Evolutionary conservation across 2,113 vertebrate species (phyloP).

Genomic region (Lichenostomus cassidix): DNA sequence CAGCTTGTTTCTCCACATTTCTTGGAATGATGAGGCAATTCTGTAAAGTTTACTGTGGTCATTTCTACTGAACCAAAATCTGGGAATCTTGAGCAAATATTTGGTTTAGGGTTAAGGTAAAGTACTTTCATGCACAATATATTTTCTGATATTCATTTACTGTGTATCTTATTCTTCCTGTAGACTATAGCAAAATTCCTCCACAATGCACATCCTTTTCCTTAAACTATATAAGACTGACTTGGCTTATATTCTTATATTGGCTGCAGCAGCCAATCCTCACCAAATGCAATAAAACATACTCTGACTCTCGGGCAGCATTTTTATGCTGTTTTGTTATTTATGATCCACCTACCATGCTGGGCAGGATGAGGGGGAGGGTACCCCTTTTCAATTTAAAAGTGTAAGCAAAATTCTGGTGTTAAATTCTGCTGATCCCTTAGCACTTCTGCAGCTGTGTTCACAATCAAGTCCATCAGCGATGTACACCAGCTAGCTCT

Average conservation of each 20-base stretch:
- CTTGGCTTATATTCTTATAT: neutral
- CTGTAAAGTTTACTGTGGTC: neutral
- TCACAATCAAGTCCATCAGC: neutral
- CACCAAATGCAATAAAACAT: neutral
- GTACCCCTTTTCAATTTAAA: neutral
- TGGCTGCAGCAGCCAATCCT: neutral
- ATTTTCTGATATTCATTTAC: neutral
- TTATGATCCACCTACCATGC: neutral
- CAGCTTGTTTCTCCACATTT: neutral
- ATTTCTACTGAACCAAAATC: neutral
- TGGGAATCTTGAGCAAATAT: neutral
- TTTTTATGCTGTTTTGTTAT: neutral
- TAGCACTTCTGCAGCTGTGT: neutral
- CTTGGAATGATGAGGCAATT: neutral
- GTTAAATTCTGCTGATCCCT: neutral
- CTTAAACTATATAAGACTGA: neutral
- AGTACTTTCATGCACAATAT: neutral
- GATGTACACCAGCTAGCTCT: neutral
- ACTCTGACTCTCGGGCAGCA: neutral
- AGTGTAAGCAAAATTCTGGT: neutral
- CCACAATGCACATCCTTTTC: neutral
- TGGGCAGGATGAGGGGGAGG: rapidly evolving
- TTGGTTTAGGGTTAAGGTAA: neutral
- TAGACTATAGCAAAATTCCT: neutral
- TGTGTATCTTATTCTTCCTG: neutral